phyloP scores from a whole-genome alignment of 2,797 vertebrate genomes.

The Schizopygopsis malacanthus region DNA sequence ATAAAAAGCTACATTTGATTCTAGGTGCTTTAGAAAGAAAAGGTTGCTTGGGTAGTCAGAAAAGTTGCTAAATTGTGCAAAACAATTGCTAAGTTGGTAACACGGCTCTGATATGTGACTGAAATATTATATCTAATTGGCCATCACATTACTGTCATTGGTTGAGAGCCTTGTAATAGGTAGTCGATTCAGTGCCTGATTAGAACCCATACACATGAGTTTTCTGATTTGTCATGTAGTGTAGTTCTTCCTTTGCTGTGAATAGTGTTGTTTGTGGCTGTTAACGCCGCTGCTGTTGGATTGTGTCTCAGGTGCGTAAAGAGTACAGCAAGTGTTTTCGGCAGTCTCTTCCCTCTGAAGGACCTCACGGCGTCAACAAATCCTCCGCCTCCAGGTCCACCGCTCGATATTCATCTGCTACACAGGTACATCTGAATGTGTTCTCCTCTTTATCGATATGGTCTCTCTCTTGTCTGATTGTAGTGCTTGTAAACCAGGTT shows the following conservation, averaged over 20 bases:
- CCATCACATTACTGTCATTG: neutral
- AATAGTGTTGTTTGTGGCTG: neutral
- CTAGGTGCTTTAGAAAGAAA: too few relatives aligned
- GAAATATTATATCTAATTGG: too few relatives aligned
- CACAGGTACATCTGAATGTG: slow-evolving; percentile 83
- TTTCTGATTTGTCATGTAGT: neutral
- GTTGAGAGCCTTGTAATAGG: neutral
- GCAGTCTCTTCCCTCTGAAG: slow-evolving; percentile 92
- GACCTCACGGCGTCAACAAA: slow-evolving; percentile 91
- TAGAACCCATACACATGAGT: neutral
- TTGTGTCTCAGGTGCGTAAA: slow-evolving; percentile 87
- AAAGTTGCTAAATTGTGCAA: too few relatives aligned
- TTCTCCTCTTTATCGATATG: neutral
- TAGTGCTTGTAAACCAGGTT: neutral
- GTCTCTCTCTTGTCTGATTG: neutral
- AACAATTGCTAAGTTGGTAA: too few relatives aligned
- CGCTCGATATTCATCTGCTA: slow-evolving; percentile 95
- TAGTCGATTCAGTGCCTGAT: neutral
- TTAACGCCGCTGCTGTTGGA: slow-evolving; percentile 51
- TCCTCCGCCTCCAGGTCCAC: slow-evolving; percentile 92
- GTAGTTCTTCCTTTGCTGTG: neutral
- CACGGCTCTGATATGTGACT: too few relatives aligned
- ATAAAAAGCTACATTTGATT: too few relatives aligned
- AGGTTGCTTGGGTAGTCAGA: too few relatives aligned
- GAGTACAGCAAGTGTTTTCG: slow-evolving; percentile 98